Base-by-base conservation (phyloP, 1,140 invertebrate species). In the Eupristina koningsbergeri region DNA sequence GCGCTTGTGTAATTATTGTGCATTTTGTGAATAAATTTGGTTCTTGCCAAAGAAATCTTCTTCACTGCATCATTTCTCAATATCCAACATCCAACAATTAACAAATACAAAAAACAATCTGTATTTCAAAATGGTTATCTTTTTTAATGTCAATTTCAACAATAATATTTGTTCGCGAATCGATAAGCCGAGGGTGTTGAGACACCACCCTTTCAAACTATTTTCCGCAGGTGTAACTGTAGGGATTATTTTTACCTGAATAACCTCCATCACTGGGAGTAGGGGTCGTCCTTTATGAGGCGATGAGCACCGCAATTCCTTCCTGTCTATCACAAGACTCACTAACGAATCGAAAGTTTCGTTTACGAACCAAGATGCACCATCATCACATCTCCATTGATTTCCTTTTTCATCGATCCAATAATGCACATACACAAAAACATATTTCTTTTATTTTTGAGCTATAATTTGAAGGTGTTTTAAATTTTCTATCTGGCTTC, bases 341-440 rank as follows among this genome's bases (percentile, higher is more conserved):
- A 89, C 90, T 83, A 90, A 84, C 19, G 90, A 91, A 69, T 76
- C 86, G 76, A 86, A 86, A 11, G 90, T 90, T 34, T 92, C 86
- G 71, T 93, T 87, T 29, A 93, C 85, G 41, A 94, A 89, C 94
- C 94, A 95, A 63, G 91, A 90, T n/a, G 93, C 90, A 81, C 93
- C 92, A 31, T 91, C 89, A 13, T 93, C 92, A 83, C 94, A 95
- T 88, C 93, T 94, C 93, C 94, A 94, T 15, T 92, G 93, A 91
- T 95, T 95, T 34, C 91, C 94, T 94, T 84, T 45, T 47, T 3
- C 3, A 22, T 45, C n/a, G 36, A 34, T 39, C 26, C 11, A 34
- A 53, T n/a, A 41, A 67, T 47, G 26, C 17, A 64, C 64, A 26
- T 19, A 87, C 84, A 80, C 75, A 45, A 81, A 45, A 45, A 45